These are phyloP conservation scores for Rhimphoctona megacephalus DNA, from an alignment of 2,888 invertebrate genomes.

Conservation along the genomic window DNA sequence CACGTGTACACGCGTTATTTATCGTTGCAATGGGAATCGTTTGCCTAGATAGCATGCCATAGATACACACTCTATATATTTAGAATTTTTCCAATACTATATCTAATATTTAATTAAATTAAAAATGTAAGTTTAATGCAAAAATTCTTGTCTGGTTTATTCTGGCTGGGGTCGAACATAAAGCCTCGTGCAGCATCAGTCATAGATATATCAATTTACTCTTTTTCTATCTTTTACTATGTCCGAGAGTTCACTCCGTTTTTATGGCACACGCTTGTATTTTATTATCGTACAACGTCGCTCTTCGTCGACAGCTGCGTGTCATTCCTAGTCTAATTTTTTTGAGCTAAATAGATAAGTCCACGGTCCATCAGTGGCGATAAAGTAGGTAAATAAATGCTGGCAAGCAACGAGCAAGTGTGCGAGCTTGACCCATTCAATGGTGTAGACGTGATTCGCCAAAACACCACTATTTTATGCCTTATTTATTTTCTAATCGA, in stretches of 20 bases:
- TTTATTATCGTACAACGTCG: constrained; percentile 46
- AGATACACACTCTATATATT: constrained; percentile 6
- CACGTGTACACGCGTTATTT: constrained; percentile 14
- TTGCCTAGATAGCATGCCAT: neutral
- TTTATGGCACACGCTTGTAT: constrained; percentile 39
- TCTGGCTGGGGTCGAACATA: neutral
- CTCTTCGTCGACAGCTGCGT: constrained; percentile 21
- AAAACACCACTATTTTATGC: neutral
- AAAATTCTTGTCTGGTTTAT: constrained; percentile 20
- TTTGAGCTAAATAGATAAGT: constrained; percentile 69
- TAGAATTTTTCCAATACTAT: neutral
- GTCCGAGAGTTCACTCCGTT: neutral
- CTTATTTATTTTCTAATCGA: neutral
- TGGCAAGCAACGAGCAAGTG: constrained; percentile 36
- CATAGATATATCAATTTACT: neutral
- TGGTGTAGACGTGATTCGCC: neutral
- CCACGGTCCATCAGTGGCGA: constrained; percentile 59
- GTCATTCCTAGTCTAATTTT: constrained; percentile 53
- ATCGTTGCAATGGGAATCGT: constrained; percentile 5
- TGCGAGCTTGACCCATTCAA: constrained; percentile 45
- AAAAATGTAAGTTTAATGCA: neutral
- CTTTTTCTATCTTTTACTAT: neutral
- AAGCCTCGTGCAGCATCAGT: neutral
- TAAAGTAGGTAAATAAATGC: constrained; percentile 54
- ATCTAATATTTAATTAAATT: neutral